These are phyloP conservation scores for Empidonax alnorum DNA, from an alignment of 2,113 vertebrate genomes.

Conservation along the genomic window DNA sequence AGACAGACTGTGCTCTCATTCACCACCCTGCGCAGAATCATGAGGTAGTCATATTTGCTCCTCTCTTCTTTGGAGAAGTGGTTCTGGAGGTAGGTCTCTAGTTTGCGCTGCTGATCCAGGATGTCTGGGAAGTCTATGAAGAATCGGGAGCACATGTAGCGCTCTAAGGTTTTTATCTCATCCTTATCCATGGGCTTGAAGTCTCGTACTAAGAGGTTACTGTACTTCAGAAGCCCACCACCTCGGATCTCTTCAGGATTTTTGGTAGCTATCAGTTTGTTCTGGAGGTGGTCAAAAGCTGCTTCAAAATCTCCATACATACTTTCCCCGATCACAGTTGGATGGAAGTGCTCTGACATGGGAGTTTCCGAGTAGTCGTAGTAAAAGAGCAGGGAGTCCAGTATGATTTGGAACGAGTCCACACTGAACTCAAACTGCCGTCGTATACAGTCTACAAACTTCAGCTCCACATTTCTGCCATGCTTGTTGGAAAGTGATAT, in stretches of 20 bases:
- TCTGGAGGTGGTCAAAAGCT: conserved; percentile 88
- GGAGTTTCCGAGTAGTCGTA: conserved; percentile 82
- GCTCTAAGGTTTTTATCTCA: conserved; percentile 91
- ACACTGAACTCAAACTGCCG: conserved; percentile 98
- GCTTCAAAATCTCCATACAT: conserved; percentile 91
- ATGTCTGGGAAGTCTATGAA: conserved; percentile 99
- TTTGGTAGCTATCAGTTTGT: conserved; percentile 94
- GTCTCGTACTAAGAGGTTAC: conserved; percentile 93
- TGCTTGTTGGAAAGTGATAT: conserved; percentile 98
- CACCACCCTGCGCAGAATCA: conserved; percentile 92
- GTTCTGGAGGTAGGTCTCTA: conserved; percentile 96
- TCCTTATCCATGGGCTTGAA: conserved; percentile 88
- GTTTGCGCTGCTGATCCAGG: conserved; percentile 91
- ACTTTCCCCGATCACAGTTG: conserved; percentile 89
- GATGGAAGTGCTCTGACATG: conserved; percentile 87
- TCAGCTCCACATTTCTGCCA: conserved; percentile 94
- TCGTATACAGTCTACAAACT: conserved; percentile 94
- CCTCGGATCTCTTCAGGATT: conserved; percentile 96
- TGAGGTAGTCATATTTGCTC: conserved; percentile 97
- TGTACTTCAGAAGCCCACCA: conserved; percentile 95
- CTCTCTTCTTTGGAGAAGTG: conserved; percentile 95
- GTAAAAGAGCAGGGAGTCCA: conserved; percentile 90
- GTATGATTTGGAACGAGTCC: conserved; percentile 97
- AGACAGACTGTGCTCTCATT: conserved; percentile 99
- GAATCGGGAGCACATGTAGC: conserved; percentile 98